Base-by-base conservation (phyloP, 2,113 vertebrate genomes). In the Rhinolophus sinicus region DNA sequence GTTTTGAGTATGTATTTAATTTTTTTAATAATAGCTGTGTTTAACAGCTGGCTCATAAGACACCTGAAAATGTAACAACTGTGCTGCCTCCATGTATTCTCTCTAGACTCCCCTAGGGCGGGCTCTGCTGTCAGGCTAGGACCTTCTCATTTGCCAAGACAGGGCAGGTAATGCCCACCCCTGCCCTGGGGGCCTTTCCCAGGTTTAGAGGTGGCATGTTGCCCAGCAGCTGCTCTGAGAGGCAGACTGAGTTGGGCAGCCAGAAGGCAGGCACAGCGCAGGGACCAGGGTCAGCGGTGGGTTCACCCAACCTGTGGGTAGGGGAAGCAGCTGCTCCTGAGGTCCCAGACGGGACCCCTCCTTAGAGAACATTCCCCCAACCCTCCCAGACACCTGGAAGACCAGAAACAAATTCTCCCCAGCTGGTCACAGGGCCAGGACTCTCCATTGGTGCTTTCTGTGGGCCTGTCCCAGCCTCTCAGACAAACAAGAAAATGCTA, bases 191-290 rank as follows among this genome's bases (percentile, higher is more conserved):
- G 86, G 83, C 64, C 82, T 84, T 50, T 92, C 62, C 86, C 77
- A 94, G 72, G 80, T 70, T 50, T 58, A 65, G 54, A 76, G 62
- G 83, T 44, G 67, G 80, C 56, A 82, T 1, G 33, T 21, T 4
- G 84, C 90, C 84, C 62, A n/a, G 80, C 38, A 84, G 90, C 72
- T 87, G 73, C 52, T 93, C 58, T 64, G 56, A 56, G 6, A 88
- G 52, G 76, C 44, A n/a, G 35, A 47, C 56, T 80, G 38, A 10
- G 35, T 1, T 38, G 21, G 56, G 44, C 26, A 62, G 85, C 26
- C 76, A 47, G 69, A 28, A 82, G 65, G 54, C 4, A 89, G 94
- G 35, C 90, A 33, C 30, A 58, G 38, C 18, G 21, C 24, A 28
- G 6, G 33, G 64, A 3, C 60, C 30, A 44, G 76, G 54, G 52